Base-by-base conservation (phyloP, 2,113 vertebrate genomes). In the Catharus minimus region DNA sequence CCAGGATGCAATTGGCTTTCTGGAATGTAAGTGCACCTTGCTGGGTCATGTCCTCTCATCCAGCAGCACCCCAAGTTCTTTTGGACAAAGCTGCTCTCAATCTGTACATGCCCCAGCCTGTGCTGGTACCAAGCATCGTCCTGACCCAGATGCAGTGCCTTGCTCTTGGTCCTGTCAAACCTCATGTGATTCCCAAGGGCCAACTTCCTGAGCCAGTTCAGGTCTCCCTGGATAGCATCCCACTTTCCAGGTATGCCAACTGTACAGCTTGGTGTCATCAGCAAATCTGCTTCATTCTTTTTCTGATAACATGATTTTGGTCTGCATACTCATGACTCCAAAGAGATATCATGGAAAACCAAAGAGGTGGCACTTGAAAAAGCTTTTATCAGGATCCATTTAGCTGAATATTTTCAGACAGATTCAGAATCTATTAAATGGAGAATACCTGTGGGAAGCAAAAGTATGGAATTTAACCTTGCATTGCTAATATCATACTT, bases 71-170 rank as follows among this genome's bases (percentile, higher is more conserved):
- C 7, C 7, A 57, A 65, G 22, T 44, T 27, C 27, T 72, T 65
- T 58, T 60, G 11, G 13, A 15, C n/a, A 74, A 46, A 43, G 23
- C n/a, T 39, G 20, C 46, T 52, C n/a, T 60, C 9, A 1, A 28
- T 50, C 44, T 33, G 7, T 21, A 39, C n/a, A 52, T n/a, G 7
- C 3, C 3, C 27, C 58, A 9, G 8, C 11, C 13, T 11, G 2
- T 57, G 23, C 4, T 57, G 67, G 23, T 58, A 52, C 5, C 16
- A 13, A 36, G 4, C 4, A 5, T 20, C 5, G 1, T 16, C n/a
- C n/a, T 5, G 0, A 16, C 9, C 2, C 38, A 46, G 27, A 13
- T 14, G 22, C 13, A 38, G 23, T 5, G 5, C 11, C 30, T 50
- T 15, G 8, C 4, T 19, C 53, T 27, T 52, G 38, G 32, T 76